Base-by-base conservation (phyloP, 2,888 invertebrate genomes). In the Cataglyphis albicans region DNA sequence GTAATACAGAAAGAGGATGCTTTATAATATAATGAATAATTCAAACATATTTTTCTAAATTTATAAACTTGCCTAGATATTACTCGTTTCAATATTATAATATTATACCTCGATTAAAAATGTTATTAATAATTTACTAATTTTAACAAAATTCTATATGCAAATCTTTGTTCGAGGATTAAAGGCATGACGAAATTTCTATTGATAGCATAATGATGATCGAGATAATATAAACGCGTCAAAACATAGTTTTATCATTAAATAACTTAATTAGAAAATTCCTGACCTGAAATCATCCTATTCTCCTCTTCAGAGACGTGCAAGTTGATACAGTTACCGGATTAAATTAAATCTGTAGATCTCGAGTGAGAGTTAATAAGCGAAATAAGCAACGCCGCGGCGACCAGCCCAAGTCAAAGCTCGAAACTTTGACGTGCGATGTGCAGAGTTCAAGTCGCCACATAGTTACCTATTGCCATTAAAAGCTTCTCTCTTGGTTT, bases 291-390 rank as follows among this genome's bases (percentile, higher is more conserved):
- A 68, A 7, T 10, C 32, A 52, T 35, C 6, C 15, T 21, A 59
- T 12, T 44, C 29, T 38, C 65, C 32, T 18, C 44, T 70, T 35
- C 25, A 1, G 25, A 78, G 70, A 59, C 44, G 59, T 80, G 44
- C 68, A 55, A 65, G 63, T 84, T 86, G 86, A 87, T 87, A 88
- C 83, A 86, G 87, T 86, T 85, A 81, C 86, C 84, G 90, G 90
- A 91, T 92, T 92, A 92, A 92, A 93, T 93, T 92, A 88, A 91
- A 92, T 92, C 89, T 89, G 87, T 84, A 88, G 87, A 70, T 41
- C 76, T 65, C 76, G 67, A 15, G 18, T 18, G 48, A 57, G 52
- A 67, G 75, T 65, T 67, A 52, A n/a, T n/a, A n/a, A n/a, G 68
- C 63, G 68, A 68, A 78, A 67, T 67, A 78, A 68, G 57, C 35